Base-by-base conservation (phyloP, 2,113 vertebrate genomes). In the Noturus placidus region DNA sequence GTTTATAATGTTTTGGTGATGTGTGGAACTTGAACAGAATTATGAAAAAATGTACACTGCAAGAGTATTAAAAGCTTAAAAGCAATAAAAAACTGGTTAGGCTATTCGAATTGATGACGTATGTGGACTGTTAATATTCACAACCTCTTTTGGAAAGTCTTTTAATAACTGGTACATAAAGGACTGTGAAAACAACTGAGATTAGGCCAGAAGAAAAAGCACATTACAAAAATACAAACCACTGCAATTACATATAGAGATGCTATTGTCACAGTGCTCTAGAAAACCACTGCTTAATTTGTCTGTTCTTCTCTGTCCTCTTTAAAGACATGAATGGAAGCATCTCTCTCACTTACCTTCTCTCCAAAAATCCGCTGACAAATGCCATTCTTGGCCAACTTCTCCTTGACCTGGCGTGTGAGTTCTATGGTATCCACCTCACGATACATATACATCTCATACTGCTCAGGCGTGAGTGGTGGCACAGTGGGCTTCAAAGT, bases 351-450 rank as follows among this genome's bases (percentile, higher is more conserved):
- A 17, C 93, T 91, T 92, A 99, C 98, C 98, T 99, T 99, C 94
- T 99, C 98, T 79, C 98, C 98, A 0, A 99, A 99, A 95, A 99
- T 99, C 93, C 98, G 94, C 94, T 99, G 98, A 93, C 98, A 99
- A 95, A 99, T 99, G 59, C 98, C 98, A 0, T 99, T 99, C 95
- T 99, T 99, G 52, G 98, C 98, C 91, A 99, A 93, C 92, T 99
- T 99, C 95, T 99, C 98, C 93, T 99, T 99, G 92, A 99, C 98
- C 94, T 99, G 98, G 85, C 98, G 94, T 0, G 98, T 99, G 90
- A 99, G 95, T 91, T 99, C 98, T 20, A 98, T 89, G 0, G 98
- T 99, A 93, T 99, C 98, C 93, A 99, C 98, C 92, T 99, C 98
- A 4, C 97, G 94, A 94, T 99, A 99, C 98, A 99, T 99, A 95